Conservation (phyloP, 2,113 vertebrate species). For the Sapajus apella region DNA sequence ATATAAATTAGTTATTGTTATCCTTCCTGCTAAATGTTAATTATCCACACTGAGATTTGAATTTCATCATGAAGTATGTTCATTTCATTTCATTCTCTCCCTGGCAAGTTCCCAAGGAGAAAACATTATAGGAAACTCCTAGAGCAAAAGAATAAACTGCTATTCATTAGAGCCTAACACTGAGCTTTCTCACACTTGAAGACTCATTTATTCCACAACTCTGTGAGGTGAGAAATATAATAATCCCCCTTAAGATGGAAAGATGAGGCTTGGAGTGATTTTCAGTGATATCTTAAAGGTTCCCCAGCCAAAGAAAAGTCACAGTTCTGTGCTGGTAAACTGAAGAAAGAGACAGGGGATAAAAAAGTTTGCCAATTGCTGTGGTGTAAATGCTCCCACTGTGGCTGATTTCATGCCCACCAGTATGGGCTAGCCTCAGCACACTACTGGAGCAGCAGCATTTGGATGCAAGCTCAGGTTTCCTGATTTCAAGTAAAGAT, state of each 20-base stretch:
- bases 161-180: neutral
- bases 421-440: neutral
- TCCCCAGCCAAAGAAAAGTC: neutral
- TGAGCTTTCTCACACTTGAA: neutral
- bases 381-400: neutral
- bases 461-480: neutral
- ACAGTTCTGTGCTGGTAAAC: neutral
- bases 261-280: neutral
- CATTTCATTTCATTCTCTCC: neutral
- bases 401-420: neutral
- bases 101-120: neutral
- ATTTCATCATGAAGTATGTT: neutral
- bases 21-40: neutral
- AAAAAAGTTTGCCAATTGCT: neutral
- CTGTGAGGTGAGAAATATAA: neutral
- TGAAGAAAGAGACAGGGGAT: too few species aligned
- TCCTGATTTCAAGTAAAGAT: neutral
- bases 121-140: neutral
- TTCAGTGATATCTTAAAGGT: neutral
- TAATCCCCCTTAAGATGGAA: neutral
- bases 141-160: neutral
- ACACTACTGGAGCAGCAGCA: neutral
- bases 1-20: neutral
- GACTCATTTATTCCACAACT: neutral
- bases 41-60: neutral